Evolutionary conservation across 2,797 vertebrate species (phyloP).

Genomic region (Syndactyla subalaris): DNA sequence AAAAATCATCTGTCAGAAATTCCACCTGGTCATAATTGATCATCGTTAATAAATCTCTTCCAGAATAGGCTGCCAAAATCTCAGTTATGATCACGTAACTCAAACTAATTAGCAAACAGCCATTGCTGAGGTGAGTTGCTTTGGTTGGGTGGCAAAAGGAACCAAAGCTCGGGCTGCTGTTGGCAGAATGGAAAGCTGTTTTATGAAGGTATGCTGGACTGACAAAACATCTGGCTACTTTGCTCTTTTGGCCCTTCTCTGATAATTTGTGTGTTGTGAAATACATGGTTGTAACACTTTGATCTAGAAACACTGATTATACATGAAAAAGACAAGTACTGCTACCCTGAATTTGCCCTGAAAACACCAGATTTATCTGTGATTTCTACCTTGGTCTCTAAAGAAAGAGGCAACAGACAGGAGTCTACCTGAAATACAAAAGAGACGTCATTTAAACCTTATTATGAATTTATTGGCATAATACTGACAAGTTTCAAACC

Average conservation of each 20-base stretch:
- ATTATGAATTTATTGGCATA: not conserved
- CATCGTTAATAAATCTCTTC: constrained; percentile 64
- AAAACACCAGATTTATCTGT: not conserved
- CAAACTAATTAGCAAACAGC: constrained; percentile 53
- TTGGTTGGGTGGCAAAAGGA: not conserved
- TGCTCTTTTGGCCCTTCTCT: not conserved
- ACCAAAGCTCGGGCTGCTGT: not conserved
- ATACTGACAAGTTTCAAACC: not conserved
- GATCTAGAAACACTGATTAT: not conserved
- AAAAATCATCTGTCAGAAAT: constrained; percentile 57
- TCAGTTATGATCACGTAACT: constrained; percentile 1
- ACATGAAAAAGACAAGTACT: not conserved
- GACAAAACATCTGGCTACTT: not conserved
- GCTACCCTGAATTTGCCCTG: not conserved
- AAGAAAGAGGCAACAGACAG: not conserved
- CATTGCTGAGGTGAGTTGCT: constrained; percentile 11
- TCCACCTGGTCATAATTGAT: constrained; percentile 70
- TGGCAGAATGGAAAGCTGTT: not conserved
- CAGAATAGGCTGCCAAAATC: constrained; percentile 50
- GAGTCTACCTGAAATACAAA: not conserved
- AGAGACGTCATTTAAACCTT: not conserved
- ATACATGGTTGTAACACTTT: not conserved
- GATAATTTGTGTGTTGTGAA: not conserved
- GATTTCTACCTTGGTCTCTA: not conserved
- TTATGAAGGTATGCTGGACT: not conserved